Base-by-base conservation (phyloP, 2,113 vertebrate species). In the Chrysochloris asiatica region DNA sequence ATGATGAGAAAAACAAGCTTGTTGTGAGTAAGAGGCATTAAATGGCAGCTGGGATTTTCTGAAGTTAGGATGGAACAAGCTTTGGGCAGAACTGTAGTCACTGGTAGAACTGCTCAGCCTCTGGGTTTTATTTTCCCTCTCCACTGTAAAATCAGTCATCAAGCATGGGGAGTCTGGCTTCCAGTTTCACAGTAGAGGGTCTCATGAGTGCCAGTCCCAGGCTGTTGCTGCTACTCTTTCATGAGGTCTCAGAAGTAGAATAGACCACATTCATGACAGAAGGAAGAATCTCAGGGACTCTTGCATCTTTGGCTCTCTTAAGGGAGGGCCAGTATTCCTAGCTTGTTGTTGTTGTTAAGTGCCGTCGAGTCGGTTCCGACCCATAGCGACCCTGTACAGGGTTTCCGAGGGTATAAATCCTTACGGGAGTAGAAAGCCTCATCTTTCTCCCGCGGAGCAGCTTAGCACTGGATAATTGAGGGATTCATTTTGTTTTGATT, bases 181-280 rank as follows among this genome's bases (percentile, higher is more conserved):
- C 52, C 9, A 0, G 4, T 0, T n/a, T 50, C 59, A 73, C 7
- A 22, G 33, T 28, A 12, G 85, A 47, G 45, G 56, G 56, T 63
- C 43, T 84, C 8, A 0, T n/a, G 47, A 41, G 63, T 17, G 30
- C 12, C 10, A 30, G 2, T 47, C 63, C 7, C 52, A 56, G 16
- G 9, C 63, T 78, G n/a, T 65, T 72, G 11, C 48, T 59, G 6
- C 63, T 75, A 10, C 45, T 73, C 0, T 9, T 30, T 1, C 3
- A n/a, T 4, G n/a, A 50, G 38, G n/a, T 36, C 80, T 72, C 50
- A 41, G 59, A 61, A 65, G 17, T 33, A 43, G 59, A 73, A 3
- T 45, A 48, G n/a, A 50, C 69, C 9, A 0, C 3, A 0, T 33
- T 11, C 1, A 0, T 79, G n/a, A 38, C 4, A 0, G n/a, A 11